phyloP scores from a whole-genome alignment of 30 jellyfish, hydroid and myxozoan species.

The Morbakka virulenta region DNA sequence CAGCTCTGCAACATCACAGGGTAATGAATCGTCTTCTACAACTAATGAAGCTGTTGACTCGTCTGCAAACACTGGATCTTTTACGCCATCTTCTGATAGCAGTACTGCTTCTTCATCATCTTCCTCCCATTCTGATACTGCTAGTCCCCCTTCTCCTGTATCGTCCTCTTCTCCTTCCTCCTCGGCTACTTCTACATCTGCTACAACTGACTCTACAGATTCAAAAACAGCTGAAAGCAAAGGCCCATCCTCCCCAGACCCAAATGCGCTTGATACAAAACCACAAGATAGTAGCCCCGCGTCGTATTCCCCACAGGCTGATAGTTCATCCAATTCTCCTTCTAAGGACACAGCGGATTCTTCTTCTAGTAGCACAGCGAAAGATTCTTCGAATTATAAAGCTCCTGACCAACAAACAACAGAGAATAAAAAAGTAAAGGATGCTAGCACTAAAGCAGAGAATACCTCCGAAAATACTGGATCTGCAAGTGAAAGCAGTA shows the following conservation, averaged over 20 bases:
- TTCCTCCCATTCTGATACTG: background rate
- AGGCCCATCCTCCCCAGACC: background rate
- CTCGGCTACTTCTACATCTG: background rate
- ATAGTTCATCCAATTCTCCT: background rate
- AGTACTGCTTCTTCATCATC: too few species aligned
- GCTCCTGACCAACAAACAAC: background rate
- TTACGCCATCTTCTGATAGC: too few species aligned
- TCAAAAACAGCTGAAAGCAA: background rate
- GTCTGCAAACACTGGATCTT: too few species aligned
- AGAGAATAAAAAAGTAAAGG: slow-evolving; percentile 5
- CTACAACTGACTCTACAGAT: background rate
- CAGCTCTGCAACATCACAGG: background rate
- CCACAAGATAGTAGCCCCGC: background rate
- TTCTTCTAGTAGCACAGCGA: background rate
- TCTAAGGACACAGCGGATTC: background rate
- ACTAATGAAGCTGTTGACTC: too few species aligned
- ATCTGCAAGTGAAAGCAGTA: background rate
- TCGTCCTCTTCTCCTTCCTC: background rate
- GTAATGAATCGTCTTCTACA: too few species aligned
- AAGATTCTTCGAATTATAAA: background rate
- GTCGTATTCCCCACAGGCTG: background rate
- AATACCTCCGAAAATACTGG: background rate
- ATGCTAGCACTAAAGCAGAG: background rate
- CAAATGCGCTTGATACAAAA: background rate
- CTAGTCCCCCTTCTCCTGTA: background rate